Evolutionary conservation across 2,113 vertebrate genomes (phyloP).

Genomic region (Thomomys bottae): DNA sequence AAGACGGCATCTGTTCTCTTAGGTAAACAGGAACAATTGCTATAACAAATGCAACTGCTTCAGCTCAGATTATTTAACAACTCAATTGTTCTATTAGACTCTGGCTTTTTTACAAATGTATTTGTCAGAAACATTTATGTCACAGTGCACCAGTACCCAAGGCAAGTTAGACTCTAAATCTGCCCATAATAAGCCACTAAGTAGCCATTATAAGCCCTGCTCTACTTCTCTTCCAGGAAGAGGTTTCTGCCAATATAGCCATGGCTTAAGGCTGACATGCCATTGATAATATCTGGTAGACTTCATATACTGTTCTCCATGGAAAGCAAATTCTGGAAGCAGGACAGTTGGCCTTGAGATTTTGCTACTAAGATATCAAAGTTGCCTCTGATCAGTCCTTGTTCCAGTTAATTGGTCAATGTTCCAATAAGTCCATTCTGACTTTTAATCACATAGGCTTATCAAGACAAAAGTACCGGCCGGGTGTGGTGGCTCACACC

Average conservation of each 20-base stretch:
- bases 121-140: not conserved
- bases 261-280: not conserved
- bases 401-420: not conserved
- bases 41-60: not conserved
- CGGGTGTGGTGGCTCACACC: no score
- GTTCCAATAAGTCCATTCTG: not conserved
- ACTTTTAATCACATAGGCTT: not conserved
- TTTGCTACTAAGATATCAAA: not conserved
- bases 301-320: not conserved
- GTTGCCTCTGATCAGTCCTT: not conserved
- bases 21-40: not conserved
- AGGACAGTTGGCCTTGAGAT: not conserved
- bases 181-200: not conserved
- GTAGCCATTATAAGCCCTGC: not conserved
- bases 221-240: not conserved
- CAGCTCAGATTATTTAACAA: not conserved
- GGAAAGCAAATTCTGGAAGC: not conserved
- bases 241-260: fast-evolving
- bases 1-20: not conserved
- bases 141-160: not conserved
- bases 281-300: not conserved
- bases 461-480: no score
- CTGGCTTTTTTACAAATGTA: not conserved
- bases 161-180: not conserved
- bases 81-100: not conserved